A percentile compares a stretch with the other conserved stretches of the same genome.
phyloP scores from a whole-genome alignment of 2,888 invertebrate species.

The Fabriciana adippe region DNA sequence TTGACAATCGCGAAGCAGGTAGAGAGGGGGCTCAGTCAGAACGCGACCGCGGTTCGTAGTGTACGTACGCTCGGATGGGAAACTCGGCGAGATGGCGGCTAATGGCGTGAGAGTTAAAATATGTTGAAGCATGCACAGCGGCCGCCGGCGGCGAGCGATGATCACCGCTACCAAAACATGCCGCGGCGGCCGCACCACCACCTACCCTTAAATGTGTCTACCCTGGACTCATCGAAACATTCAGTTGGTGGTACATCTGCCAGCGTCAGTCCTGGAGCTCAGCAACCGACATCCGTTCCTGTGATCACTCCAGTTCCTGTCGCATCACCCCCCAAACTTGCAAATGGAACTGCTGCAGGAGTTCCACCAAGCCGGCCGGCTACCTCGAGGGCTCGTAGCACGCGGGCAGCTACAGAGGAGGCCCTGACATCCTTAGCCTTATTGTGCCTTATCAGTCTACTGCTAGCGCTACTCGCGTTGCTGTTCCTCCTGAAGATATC shows the following conservation, averaged over 20 bases:
- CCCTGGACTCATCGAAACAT: constrained; percentile 85
- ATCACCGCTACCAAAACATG: constrained; percentile 81
- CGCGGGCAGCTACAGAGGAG: constrained; percentile 82
- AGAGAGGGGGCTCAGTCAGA: constrained; percentile 53
- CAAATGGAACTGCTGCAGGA: constrained; percentile 83
- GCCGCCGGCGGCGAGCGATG: constrained; percentile 80
- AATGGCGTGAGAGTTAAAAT: constrained; percentile 69
- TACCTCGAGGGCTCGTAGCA: constrained; percentile 61
- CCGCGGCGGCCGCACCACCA: constrained; percentile 83
- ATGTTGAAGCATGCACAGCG: constrained; percentile 89
- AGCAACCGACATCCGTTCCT: constrained; percentile 57
- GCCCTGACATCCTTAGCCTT: constrained; percentile 93
- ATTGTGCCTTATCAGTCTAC: constrained; percentile 91
- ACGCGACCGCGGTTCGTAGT: constrained; percentile 57
- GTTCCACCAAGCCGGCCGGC: constrained; percentile 59
- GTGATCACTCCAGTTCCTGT: constrained; percentile 61
- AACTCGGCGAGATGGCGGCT: constrained; percentile 73
- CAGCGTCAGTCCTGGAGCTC: constrained; percentile 82
- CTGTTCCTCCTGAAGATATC: constrained; percentile 93
- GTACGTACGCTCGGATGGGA: constrained; percentile 65
- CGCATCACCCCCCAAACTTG: constrained; percentile 71
- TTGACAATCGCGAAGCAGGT: constrained; percentile 69
- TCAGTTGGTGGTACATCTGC: constrained; percentile 83
- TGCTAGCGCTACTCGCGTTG: constrained; percentile 91
- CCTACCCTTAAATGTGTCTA: constrained; percentile 86